These are phyloP conservation scores for Contarinia nasturtii DNA, from an alignment of 1,140 invertebrate genomes.

Conservation along the genomic window DNA sequence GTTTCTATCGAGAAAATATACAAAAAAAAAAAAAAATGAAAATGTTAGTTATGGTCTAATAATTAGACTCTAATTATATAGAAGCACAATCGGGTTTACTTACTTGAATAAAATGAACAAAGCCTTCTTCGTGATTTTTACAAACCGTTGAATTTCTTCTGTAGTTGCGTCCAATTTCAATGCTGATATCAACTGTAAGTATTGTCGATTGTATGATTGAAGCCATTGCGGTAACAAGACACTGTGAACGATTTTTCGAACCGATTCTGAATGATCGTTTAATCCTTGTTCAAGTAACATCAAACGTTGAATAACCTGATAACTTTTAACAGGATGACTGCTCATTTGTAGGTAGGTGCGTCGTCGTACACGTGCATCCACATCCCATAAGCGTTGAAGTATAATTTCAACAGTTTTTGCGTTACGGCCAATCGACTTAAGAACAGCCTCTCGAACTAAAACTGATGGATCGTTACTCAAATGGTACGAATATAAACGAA, in stretches of 20 bases:
- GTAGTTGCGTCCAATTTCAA: conserved; percentile 39
- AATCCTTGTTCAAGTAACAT: conserved; percentile 42
- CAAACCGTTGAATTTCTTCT: conserved; percentile 19
- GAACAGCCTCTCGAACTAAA: conserved; percentile 45
- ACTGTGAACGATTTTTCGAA: conserved; percentile 26
- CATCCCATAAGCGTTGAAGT: conserved; percentile 48
- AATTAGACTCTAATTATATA: too few species aligned
- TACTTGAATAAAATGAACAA: conserved; percentile 27
- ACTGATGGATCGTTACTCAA: conserved; percentile 53
- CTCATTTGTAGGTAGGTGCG: conserved; percentile 52
- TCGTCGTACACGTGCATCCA: conserved; percentile 51
- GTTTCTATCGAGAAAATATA: neutral
- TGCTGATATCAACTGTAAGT: conserved; percentile 35
- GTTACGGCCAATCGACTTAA: conserved; percentile 44
- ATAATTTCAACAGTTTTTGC: conserved; percentile 42
- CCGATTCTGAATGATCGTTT: conserved; percentile 35
- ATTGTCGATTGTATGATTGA: conserved; percentile 34
- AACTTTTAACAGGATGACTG: conserved; percentile 39
- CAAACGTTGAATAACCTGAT: conserved; percentile 48
- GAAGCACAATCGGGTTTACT: too few species aligned
- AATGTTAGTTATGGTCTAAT: too few species aligned
- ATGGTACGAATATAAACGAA: conserved; percentile 59
- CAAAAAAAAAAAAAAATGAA: too few species aligned
- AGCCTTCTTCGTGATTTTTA: conserved; percentile 19
- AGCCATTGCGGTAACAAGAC: conserved; percentile 44